Percentiles rank a stretch among this genome's conserved stretches.
These are phyloP conservation scores for Numenius arquata DNA, from an alignment of 2,113 vertebrate species.

Conservation along the genomic window DNA sequence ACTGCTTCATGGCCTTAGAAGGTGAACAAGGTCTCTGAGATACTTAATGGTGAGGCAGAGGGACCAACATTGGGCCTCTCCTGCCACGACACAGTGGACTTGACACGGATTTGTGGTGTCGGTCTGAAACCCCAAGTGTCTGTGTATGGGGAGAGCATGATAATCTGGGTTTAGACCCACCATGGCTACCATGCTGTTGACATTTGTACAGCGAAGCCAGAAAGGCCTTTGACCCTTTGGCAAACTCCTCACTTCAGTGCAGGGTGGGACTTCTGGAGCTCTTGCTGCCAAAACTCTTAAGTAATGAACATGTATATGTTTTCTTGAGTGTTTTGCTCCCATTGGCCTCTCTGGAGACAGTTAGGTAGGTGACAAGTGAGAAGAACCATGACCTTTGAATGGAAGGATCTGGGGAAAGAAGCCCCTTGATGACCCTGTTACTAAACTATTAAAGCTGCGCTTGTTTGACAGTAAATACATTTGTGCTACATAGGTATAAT, in stretches of 20 bases:
- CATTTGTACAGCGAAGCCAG: not conserved
- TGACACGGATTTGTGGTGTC: not conserved
- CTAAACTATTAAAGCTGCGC: not conserved
- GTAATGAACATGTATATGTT: not conserved
- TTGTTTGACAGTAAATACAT: not conserved
- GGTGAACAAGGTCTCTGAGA: not conserved
- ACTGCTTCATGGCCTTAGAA: not conserved
- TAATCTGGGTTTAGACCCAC: not conserved
- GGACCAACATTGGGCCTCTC: not conserved
- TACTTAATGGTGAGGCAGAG: not conserved
- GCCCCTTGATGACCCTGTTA: not conserved
- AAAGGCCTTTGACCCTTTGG: not conserved
- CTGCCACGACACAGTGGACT: not conserved
- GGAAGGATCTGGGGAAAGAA: not conserved
- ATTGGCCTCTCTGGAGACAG: not conserved
- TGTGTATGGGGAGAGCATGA: not conserved
- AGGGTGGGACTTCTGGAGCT: not conserved
- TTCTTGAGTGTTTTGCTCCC: not conserved
- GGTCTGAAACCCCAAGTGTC: not conserved
- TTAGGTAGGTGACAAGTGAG: not conserved
- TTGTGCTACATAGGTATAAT: not conserved
- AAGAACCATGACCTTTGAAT: not conserved
- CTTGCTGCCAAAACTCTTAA: not conserved
- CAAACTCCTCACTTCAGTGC: not conserved
- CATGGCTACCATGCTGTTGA: not conserved